Evolutionary conservation across 1,140 invertebrate species (phyloP).

Genomic region (Drosophila navojoa): DNA sequence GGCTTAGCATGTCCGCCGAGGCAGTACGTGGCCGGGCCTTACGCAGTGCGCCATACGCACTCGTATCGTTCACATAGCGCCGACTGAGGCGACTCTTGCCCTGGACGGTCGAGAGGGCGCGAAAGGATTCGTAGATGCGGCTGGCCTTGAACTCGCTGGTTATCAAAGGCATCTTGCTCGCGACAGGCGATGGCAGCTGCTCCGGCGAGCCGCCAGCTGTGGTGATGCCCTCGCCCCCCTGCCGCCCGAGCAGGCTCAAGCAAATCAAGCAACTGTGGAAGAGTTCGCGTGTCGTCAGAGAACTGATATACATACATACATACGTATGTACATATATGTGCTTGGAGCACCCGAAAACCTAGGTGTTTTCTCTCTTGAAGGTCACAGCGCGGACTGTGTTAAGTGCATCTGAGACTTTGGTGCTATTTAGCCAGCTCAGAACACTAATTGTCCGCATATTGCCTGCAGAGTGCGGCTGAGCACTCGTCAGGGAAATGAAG

Average conservation of each 20-base stretch:
- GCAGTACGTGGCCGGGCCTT: slow-evolving; percentile 83
- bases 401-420: neutral
- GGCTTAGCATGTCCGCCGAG: slow-evolving; percentile 89
- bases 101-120: slow-evolving; percentile 15
- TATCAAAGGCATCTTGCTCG: slow-evolving; percentile 51
- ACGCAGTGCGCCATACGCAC: neutral
- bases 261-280: slow-evolving; percentile 27
- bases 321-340: too few relatives aligned
- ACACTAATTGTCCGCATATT: neutral
- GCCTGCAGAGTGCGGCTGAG: neutral
- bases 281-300: neutral
- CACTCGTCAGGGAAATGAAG: slow-evolving; percentile 8
- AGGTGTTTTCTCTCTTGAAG: neutral
- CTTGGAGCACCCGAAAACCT: neutral
- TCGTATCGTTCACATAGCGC: slow-evolving; percentile 21
- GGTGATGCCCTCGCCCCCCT: slow-evolving; percentile 12
- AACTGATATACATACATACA: too few relatives aligned
- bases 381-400: too few relatives aligned
- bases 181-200: neutral
- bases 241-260: slow-evolving; percentile 14
- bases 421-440: too few relatives aligned
- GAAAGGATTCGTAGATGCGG: slow-evolving; percentile 75
- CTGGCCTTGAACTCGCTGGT: slow-evolving; percentile 63
- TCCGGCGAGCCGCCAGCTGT: slow-evolving; percentile 7
- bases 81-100: slow-evolving; percentile 14